Percentiles rank a stretch among this genome's conserved stretches.
phyloP scores from a whole-genome alignment of 2,888 invertebrate genomes.

The Ligdia adustata region DNA sequence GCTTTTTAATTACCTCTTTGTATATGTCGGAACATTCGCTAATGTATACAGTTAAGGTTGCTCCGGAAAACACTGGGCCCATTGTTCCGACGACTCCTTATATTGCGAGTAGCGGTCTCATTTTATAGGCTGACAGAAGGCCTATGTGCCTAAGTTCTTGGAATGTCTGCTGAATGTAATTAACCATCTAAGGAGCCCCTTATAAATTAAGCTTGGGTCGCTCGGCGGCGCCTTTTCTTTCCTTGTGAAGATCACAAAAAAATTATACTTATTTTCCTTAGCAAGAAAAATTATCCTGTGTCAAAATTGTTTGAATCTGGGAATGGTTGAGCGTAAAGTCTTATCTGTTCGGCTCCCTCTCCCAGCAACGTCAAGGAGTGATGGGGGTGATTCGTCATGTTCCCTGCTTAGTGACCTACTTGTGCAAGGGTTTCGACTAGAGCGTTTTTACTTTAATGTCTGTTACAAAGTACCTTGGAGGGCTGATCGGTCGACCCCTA shows the following conservation, averaged over 20 bases:
- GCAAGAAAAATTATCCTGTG: conserved; percentile 46
- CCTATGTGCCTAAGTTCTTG: conserved; percentile 68
- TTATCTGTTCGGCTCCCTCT: conserved; percentile 62
- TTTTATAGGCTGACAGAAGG: conserved; percentile 61
- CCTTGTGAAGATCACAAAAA: conserved; percentile 19
- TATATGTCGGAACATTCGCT: conserved; percentile 72
- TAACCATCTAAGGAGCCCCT: conserved; percentile 59
- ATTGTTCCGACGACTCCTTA: conserved; percentile 74
- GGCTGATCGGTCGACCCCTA: conserved; percentile 49
- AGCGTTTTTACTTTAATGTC: conserved; percentile 54
- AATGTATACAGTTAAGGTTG: conserved; percentile 66
- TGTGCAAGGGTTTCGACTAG: conserved; percentile 47
- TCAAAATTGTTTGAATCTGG: conserved; percentile 48
- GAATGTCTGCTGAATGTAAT: conserved; percentile 72
- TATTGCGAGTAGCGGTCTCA: conserved; percentile 73
- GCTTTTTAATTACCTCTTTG: conserved; percentile 75
- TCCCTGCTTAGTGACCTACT: conserved; percentile 69
- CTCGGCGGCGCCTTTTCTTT: conserved; percentile 34
- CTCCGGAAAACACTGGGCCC: conserved; percentile 68
- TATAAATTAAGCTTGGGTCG: conserved; percentile 46
- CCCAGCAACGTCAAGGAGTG: conserved; percentile 59
- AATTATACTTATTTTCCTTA: conserved; percentile 21
- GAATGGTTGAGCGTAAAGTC: conserved; percentile 59
- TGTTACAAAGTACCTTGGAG: conserved; percentile 49
- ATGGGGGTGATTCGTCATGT: conserved; percentile 76